Evolutionary conservation across 1,140 invertebrate species (phyloP), one percentile per base, ranked within the genome.

Genomic region (Drosophila simulans): DNA sequence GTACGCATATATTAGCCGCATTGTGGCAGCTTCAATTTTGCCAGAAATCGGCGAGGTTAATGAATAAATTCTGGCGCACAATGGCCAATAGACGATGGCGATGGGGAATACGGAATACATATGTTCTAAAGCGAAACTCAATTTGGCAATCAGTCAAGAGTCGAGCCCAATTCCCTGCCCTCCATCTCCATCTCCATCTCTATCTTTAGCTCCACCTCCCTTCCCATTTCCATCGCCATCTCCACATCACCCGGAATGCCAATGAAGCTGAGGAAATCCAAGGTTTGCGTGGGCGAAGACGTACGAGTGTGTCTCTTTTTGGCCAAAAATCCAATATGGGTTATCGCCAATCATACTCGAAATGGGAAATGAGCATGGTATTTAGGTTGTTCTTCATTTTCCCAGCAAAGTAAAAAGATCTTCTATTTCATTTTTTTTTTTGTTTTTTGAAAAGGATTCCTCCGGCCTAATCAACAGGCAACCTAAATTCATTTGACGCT

Each of bases 141-240:
- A 74, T 78, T 78, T 66, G 80, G 57, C 80, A 83, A 82, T 82
- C 56, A 58, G 68, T 66, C 66, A 73, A 62, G 46, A 69, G 48
- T 54, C 37, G 37, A 35, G 62, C 54, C 54, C 45, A 31, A 37
- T 48, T 48, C 11, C 57, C 15, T 13, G 22, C 25, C 20, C 27
- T 31, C 27, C 27, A 31, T 2, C 1, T 31, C 27, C 31, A 10
- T 3, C 8, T 10, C 31, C 7, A 31, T 2, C 5, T 27, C 27
- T 22, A 22, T 22, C 20, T 22, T 2, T 3, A 22, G 20, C 20
- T 22, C 31, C 2, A 31, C 2, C 5, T 27, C 27, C 27, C 0
- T 7, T 12, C 15, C 17, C 10, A 13, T 1, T 4, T 4, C 35
- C 35, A 13, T 1, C 12, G 5, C 37, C 13, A 40, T 7, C 40